Base-by-base conservation (phyloP, 2,888 invertebrate genomes). In the Ectropis crepuscularia region DNA sequence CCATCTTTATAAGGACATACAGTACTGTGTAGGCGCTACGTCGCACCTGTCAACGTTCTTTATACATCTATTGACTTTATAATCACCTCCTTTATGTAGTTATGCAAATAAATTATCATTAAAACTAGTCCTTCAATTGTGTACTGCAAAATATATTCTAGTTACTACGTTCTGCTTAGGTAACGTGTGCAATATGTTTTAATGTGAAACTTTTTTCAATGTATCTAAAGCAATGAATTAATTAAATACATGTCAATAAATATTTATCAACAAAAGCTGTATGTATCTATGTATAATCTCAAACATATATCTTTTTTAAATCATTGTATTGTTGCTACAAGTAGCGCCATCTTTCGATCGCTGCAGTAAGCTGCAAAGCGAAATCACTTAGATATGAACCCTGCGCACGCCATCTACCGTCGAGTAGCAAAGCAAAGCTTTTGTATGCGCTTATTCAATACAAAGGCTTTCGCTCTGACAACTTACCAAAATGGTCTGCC, bases 401-500 rank as follows among this genome's bases (percentile, higher is more conserved):
- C 68, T 59, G 50, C 36, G 16, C 80, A 77, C 89, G 89, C 88
- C 89, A 89, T 86, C 90, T 90, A 83, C 78, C 68, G 67, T 67
- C 61, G 67, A 55, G 68, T 67, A 74, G 74, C 71, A 65, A 88
- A 87, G 88, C 85, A 83, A 81, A 67, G 68, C 65, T 77, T 78
- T 75, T 75, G 71, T 64, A 68, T 65, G 75, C 76, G 74, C 71
- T 65, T 67, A 60, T 54, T 55, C 53, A 41, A 57, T 60, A 55
- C 53, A 65, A 68, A 74, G 66, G 53, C 7, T 76, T 74, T 77
- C 76, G 67, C 83, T 83, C 85, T 82, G 85, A 84, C 86, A 79
- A 88, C 92, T 92, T 90, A 92, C 92, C 92, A 90, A 82, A 67
- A 86, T 81, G 78, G 89, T 89, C 91, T 92, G 90, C 87, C 88